phyloP scores from a whole-genome alignment of 2,888 invertebrate genomes.

The Volucella inanis region DNA sequence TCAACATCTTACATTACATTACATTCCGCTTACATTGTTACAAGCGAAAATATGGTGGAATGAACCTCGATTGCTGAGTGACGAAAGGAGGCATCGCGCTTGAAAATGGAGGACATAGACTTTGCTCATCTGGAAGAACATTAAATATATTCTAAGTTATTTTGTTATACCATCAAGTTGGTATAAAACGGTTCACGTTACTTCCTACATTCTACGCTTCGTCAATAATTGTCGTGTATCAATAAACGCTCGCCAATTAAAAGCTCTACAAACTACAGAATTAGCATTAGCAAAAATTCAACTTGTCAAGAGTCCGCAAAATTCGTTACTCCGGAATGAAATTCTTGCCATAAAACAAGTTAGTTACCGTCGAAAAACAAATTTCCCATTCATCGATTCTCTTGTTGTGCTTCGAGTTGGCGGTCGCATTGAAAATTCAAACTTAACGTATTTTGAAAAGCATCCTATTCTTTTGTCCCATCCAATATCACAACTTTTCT shows the following conservation, averaged over 20 bases:
- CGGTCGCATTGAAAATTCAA: slow-evolving; percentile 37
- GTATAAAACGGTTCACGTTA: too few relatives aligned
- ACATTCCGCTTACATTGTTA: too few relatives aligned
- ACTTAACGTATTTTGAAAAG: slow-evolving; percentile 30
- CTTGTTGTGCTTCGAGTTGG: slow-evolving; percentile 35
- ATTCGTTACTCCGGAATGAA: neutral
- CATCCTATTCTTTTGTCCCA: slow-evolving; percentile 46
- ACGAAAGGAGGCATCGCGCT: neutral
- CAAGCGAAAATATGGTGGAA: slow-evolving; percentile 29
- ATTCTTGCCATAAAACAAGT: neutral
- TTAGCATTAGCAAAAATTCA: neutral
- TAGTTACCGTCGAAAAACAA: slow-evolving; percentile 5
- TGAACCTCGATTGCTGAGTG: neutral
- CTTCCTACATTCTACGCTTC: too few relatives aligned
- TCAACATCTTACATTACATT: too few relatives aligned
- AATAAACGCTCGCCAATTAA: neutral
- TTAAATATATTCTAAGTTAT: too few relatives aligned
- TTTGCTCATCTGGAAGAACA: too few relatives aligned
- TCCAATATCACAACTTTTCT: slow-evolving; percentile 4
- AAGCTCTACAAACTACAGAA: neutral
- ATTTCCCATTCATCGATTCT: slow-evolving; percentile 25
- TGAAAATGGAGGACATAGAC: neutral
- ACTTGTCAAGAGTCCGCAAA: slow-evolving; percentile 9
- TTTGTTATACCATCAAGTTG: too few relatives aligned
- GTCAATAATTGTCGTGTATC: too few relatives aligned